Percentiles rank a stretch among this genome's conserved stretches.
phyloP scores from a whole-genome alignment of 2,113 vertebrate species.

The Dicrurus megarhynchus region DNA sequence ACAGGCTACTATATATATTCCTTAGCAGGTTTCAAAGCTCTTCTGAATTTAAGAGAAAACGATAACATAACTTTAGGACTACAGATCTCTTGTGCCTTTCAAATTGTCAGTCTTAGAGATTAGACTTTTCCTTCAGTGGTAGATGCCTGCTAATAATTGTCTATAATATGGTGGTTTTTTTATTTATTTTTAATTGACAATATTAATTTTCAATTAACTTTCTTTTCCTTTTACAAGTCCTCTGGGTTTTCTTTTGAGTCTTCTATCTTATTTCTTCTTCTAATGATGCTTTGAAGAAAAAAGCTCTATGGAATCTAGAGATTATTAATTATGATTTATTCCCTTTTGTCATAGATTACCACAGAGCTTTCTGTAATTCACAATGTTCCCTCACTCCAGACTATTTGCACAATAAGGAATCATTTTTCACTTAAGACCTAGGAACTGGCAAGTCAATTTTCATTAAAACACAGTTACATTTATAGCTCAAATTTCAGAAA shows the following conservation, averaged over 20 bases:
- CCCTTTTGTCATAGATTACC: neutral
- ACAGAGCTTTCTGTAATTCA: neutral
- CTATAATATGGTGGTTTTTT: neutral
- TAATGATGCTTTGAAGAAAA: neutral
- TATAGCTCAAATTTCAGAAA: neutral
- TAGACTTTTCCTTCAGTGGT: neutral
- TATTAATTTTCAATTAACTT: neutral
- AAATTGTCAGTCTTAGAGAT: neutral
- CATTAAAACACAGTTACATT: neutral
- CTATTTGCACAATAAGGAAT: neutral
- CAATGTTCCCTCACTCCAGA: neutral
- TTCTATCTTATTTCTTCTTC: neutral
- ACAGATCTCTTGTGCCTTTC: neutral
- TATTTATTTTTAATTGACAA: neutral
- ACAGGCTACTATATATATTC: neutral
- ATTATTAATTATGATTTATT: slow-evolving; percentile 6
- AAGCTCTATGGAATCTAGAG: neutral
- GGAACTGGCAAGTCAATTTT: neutral
- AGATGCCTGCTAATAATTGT: neutral
- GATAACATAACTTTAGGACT: neutral
- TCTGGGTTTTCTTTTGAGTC: neutral
- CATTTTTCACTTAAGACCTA: neutral
- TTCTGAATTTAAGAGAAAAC: neutral
- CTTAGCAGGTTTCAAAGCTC: neutral
- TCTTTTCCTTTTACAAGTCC: neutral